Conservation (phyloP, 2,888 invertebrate genomes). For the Cylindroiulus punctatus region DNA sequence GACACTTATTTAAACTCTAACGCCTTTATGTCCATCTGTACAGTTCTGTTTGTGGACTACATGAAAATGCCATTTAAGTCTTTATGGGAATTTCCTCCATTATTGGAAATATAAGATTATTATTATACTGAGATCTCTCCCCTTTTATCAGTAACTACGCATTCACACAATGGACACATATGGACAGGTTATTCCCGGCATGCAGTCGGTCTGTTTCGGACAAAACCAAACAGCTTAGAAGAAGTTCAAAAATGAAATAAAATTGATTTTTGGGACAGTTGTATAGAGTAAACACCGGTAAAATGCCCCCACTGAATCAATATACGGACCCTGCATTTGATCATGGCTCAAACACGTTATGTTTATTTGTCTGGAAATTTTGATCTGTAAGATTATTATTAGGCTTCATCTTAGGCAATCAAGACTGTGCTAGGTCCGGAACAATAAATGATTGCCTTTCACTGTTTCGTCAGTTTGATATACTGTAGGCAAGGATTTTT, state of each 20-base stretch:
- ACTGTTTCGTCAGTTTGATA: too few species aligned
- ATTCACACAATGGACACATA: background rate
- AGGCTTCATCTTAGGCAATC: background rate
- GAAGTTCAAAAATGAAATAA: background rate
- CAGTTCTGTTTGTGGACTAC: background rate
- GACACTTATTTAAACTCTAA: background rate
- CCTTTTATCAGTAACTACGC: background rate
- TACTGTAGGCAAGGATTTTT: too few species aligned
- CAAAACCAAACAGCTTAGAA: background rate
- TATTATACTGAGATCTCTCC: background rate
- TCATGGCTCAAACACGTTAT: background rate
- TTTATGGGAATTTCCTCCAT: constrained; percentile 29
- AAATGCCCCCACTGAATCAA: background rate
- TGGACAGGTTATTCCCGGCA: background rate
- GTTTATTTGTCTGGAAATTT: background rate
- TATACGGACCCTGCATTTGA: background rate
- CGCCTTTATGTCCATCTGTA: constrained; percentile 6
- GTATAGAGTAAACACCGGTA: background rate
- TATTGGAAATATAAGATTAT: background rate
- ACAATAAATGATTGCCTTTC: too few species aligned
- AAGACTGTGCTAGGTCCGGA: too few species aligned
- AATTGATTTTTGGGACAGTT: background rate
- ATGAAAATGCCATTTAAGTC: constrained; percentile 24
- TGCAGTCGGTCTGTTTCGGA: background rate
- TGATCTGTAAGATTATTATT: background rate